phyloP scores from a whole-genome alignment of 2,797 vertebrate genomes.

The Ctenosaura bakeri region DNA sequence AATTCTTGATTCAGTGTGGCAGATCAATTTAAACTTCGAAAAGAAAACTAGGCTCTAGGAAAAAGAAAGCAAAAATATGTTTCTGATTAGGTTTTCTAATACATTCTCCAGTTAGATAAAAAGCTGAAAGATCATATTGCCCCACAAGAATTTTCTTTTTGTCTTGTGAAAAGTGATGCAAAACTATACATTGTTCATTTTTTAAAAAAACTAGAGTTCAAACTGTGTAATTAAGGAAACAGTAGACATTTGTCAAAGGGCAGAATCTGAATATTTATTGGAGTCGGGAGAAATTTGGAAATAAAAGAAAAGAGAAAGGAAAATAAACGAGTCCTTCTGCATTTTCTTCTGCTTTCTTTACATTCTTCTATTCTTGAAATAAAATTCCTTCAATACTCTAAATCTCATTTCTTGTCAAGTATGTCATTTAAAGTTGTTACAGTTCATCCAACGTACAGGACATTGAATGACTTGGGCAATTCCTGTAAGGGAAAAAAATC shows the following conservation, averaged over 20 bases:
- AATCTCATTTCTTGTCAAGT: conserved; percentile 58
- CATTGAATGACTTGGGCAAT: conserved; percentile 51
- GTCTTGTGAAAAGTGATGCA: conserved; percentile 5
- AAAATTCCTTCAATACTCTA: conserved; percentile 53
- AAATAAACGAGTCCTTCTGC: conserved; percentile 39
- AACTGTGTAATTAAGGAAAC: conserved; percentile 32
- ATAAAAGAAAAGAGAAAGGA: not conserved
- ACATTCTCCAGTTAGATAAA: not conserved
- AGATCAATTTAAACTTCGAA: not conserved
- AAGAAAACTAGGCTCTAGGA: not conserved
- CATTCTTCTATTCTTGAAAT: conserved; percentile 38
- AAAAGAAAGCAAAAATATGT: not conserved
- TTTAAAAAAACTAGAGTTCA: not conserved
- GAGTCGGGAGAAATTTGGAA: conserved; percentile 5
- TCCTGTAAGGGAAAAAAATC: conserved; percentile 3
- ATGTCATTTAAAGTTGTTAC: conserved; percentile 58
- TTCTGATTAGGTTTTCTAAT: not conserved
- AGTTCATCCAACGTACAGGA: conserved; percentile 55
- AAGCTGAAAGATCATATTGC: not conserved
- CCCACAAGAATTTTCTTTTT: not conserved
- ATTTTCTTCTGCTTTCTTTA: conserved; percentile 51
- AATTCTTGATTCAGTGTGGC: not conserved
- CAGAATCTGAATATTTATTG: conserved; percentile 21
- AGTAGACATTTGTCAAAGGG: conserved; percentile 24
- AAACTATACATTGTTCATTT: not conserved